Evolutionary conservation across 2,797 vertebrate genomes (phyloP).

Genomic region (Pelochelys cantorii): DNA sequence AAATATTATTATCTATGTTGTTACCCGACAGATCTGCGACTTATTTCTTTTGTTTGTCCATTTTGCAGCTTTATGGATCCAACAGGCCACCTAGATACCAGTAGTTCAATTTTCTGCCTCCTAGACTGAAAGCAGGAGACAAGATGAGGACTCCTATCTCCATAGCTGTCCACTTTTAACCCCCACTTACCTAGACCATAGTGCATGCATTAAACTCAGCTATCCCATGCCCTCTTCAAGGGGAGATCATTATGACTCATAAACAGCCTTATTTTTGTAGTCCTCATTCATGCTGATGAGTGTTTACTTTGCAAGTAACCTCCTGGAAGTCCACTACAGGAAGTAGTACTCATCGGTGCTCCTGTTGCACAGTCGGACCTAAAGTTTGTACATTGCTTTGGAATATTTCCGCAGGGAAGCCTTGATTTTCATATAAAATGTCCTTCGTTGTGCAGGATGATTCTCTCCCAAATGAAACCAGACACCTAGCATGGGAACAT

Average conservation of each 20-base stretch:
- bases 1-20: neutral
- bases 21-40: fast-evolving
- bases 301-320: neutral
- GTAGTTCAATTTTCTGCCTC: neutral
- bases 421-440: neutral
- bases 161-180: neutral
- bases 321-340: too few relatives aligned
- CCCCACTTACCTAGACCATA: neutral
- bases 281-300: neutral
- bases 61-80: fast-evolving
- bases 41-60: neutral
- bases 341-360: neutral
- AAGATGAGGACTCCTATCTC: neutral
- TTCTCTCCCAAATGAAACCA: neutral
- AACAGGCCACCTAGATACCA: neutral
- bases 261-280: neutral
- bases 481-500: neutral
- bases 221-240: neutral
- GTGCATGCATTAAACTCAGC: neutral
- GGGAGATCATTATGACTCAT: neutral
- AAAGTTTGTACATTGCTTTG: neutral
- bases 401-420: neutral
- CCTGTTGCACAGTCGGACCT: neutral
- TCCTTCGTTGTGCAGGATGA: neutral
- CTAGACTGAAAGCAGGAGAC: neutral